These are phyloP conservation scores for Macrophya annulata DNA, from an alignment of 2,888 invertebrate genomes.

Conservation along the genomic window DNA sequence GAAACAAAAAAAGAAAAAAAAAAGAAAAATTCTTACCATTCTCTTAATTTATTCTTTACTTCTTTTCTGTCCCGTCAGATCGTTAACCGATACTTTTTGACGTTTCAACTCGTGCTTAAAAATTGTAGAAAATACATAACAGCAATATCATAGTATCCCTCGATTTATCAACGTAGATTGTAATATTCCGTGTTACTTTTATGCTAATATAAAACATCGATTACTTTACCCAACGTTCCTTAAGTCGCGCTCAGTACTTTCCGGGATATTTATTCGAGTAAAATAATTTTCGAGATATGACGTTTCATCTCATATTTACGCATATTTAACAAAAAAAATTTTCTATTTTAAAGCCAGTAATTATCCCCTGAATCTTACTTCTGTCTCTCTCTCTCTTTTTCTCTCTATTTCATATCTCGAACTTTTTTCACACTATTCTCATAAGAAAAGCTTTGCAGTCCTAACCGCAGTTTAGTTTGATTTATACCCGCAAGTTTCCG, in stretches of 20 bases:
- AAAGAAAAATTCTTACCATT: no score
- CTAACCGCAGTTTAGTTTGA: slow-evolving; percentile 65
- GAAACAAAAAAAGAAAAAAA: background rate
- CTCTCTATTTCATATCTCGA: background rate
- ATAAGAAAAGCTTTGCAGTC: slow-evolving; percentile 25
- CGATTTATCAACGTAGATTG: slow-evolving; percentile 29
- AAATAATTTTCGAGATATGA: background rate
- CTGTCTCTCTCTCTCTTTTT: background rate
- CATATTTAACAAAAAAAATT: background rate
- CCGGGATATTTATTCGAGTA: slow-evolving; percentile 36
- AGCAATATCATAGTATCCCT: background rate
- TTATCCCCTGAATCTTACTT: background rate
- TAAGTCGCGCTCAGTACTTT: slow-evolving; percentile 59
- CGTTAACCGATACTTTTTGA: slow-evolving; percentile 6
- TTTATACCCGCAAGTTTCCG: slow-evolving; percentile 64
- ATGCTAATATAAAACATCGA: slow-evolving; percentile 25
- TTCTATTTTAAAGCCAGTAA: background rate
- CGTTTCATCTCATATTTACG: background rate
- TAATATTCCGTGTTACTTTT: slow-evolving; percentile 27
- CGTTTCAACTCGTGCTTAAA: slow-evolving; percentile 21
- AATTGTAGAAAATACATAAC: slow-evolving; percentile 12
- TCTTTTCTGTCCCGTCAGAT: background rate
- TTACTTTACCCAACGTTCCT: background rate
- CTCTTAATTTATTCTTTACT: background rate
- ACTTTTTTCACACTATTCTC: background rate